phyloP scores from a whole-genome alignment of 2,797 vertebrate species.

The Lacerta bilineata region DNA sequence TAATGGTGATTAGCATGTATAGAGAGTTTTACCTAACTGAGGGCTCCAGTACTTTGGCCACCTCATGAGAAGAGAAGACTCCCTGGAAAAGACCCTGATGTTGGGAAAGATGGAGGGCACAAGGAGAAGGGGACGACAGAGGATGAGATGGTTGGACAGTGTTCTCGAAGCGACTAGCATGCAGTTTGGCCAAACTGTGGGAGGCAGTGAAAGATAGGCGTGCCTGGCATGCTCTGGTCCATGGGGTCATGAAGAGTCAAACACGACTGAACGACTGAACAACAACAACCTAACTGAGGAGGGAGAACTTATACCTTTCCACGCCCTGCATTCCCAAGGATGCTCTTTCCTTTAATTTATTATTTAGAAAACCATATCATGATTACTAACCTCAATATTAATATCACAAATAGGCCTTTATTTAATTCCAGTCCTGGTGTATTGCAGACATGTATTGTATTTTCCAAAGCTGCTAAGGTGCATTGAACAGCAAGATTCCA shows the following conservation, averaged over 20 bases:
- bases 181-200: no score
- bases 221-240: no score
- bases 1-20: background rate
- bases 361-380: background rate
- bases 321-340: background rate
- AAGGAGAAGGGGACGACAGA: no score
- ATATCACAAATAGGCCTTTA: background rate
- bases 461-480: background rate
- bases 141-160: no score
- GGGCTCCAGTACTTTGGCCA: no score
- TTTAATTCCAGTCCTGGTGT: background rate
- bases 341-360: background rate
- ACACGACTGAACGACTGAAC: no score
- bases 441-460: background rate
- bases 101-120: no score
- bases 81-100: no score
- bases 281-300: background rate
- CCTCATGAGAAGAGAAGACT: no score
- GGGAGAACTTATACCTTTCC: background rate
- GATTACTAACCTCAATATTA: background rate
- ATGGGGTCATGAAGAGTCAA: no score
- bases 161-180: no score
- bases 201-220: no score
- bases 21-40: background rate
- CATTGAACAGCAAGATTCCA: conserved; percentile 1